Base-by-base conservation (phyloP, 2,888 invertebrate genomes). In the Pomacea canaliculata region DNA sequence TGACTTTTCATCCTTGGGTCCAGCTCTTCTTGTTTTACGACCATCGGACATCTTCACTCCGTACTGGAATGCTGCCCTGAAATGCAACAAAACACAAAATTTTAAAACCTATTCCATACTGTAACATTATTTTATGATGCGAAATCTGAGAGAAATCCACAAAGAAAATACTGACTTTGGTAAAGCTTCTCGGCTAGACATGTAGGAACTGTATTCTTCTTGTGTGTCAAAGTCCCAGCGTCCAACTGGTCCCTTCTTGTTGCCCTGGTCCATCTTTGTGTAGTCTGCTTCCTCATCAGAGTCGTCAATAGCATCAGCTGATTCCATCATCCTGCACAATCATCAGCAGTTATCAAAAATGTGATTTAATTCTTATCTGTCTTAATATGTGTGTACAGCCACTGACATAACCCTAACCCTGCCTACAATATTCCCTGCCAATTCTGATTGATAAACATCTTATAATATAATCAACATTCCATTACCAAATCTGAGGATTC, bases 191-290 rank as follows among this genome's bases (percentile, higher is more conserved):
- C 98, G 97, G 84, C 96, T 96, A 88, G 97, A 97, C 98, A 99
- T 99, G 91, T 99, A 99, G 79, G 97, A 97, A 0, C 97, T 97
- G 91, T 99, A 99, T 87, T 99, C 99, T 89, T 99, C 99, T 82
- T 97, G 96, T 0, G 98, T 98, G 88, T 99, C 99, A 89, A 99
- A 99, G 91, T 99, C 99, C 99, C 99, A 99, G 19, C 99, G 94
- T 9, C 98, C 96, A 63, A 94, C 91, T 0, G 97, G 97, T 0
- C 98, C 98, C 90, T 99, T 99, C 91, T 99, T 99, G 89, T 98
- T 98, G 51, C 99, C 99, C 86, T 97, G 94, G 91, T 99, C 99
- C 99, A 99, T 99, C 92, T 99, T 99, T 7, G 97, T 97, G 90
- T 97, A 99, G 91, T 99, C 99, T 2, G 97, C 98, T 88, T 99